These are phyloP conservation scores for Paragorgia papillata DNA, from an alignment of 92 coral and sea anemone species.

Conservation along the genomic window DNA sequence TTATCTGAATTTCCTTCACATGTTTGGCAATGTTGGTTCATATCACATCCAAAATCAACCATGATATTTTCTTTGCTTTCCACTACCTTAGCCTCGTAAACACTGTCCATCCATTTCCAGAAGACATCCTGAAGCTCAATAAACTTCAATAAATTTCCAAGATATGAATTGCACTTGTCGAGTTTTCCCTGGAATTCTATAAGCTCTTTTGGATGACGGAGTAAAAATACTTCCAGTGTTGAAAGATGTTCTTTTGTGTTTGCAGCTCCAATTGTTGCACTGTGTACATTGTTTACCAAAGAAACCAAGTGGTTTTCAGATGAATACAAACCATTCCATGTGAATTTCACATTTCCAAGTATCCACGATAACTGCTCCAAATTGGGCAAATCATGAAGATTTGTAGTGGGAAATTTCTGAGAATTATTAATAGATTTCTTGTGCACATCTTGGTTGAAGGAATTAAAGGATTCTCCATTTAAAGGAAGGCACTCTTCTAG, in stretches of 20 bases:
- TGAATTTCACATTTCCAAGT: slow-evolving; percentile 66
- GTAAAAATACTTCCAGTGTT: slow-evolving; percentile 69
- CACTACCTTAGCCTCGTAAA: slow-evolving; percentile 54
- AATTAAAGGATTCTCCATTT: slow-evolving; percentile 5
- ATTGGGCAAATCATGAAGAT: neutral
- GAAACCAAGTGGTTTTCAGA: slow-evolving; percentile 60
- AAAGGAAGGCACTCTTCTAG: slow-evolving; percentile 23
- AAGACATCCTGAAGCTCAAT: slow-evolving; percentile 64
- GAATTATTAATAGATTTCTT: neutral
- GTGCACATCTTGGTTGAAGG: neutral
- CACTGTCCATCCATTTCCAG: slow-evolving; percentile 97
- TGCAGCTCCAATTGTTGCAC: slow-evolving; percentile 51
- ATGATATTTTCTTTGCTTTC: slow-evolving; percentile 2
- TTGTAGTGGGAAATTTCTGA: neutral
- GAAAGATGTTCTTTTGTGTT: slow-evolving; percentile 66
- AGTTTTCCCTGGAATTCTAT: slow-evolving; percentile 56
- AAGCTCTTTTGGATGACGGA: slow-evolving; percentile 69
- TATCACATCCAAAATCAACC: neutral
- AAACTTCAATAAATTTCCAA: slow-evolving; percentile 61
- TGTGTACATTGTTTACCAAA: slow-evolving; percentile 66
- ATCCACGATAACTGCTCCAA: slow-evolving; percentile 33
- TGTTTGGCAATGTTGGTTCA: neutral
- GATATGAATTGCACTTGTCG: slow-evolving; percentile 62
- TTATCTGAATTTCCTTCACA: slow-evolving; percentile 5
- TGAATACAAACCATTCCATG: slow-evolving; percentile 66